These are phyloP conservation scores for Acrossocheilus wenchowensis DNA, from an alignment of 2,797 vertebrate genomes.

Conservation along the genomic window DNA sequence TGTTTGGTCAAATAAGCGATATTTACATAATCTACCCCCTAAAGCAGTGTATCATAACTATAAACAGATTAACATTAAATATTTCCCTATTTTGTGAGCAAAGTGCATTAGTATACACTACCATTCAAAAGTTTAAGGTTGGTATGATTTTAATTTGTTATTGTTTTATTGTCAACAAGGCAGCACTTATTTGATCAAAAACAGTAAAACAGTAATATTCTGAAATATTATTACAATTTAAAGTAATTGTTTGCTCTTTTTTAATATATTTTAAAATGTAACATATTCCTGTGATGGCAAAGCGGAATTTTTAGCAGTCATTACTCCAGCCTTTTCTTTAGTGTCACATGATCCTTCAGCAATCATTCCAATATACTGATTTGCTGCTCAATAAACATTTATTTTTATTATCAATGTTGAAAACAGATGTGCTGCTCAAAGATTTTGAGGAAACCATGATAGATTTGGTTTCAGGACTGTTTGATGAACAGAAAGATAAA, in stretches of 20 bases:
- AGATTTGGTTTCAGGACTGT: neutral
- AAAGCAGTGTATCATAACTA: slow-evolving; percentile 3
- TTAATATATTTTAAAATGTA: neutral
- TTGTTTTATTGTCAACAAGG: neutral
- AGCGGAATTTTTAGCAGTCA: neutral
- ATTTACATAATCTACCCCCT: slow-evolving; percentile 18
- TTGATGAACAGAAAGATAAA: neutral
- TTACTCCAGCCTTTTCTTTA: neutral
- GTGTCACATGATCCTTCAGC: neutral
- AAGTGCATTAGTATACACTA: slow-evolving; percentile 22
- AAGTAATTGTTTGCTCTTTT: neutral
- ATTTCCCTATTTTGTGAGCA: slow-evolving; percentile 26
- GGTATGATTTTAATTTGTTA: neutral
- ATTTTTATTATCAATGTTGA: neutral
- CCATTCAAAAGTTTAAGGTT: neutral
- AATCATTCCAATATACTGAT: neutral
- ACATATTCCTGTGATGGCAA: neutral
- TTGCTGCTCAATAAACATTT: neutral
- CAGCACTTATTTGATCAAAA: slow-evolving; percentile 7
- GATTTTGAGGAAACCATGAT: neutral
- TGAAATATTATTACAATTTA: neutral
- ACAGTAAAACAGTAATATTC: neutral
- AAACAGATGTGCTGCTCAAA: neutral
- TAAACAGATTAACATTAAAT: slow-evolving; percentile 37
- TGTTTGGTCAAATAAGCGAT: slow-evolving; percentile 1